Percentiles rank a stretch among this genome's conserved stretches.
Evolutionary conservation across 2,797 vertebrate genomes (phyloP).

Genomic region (Xenopus petersii): DNA sequence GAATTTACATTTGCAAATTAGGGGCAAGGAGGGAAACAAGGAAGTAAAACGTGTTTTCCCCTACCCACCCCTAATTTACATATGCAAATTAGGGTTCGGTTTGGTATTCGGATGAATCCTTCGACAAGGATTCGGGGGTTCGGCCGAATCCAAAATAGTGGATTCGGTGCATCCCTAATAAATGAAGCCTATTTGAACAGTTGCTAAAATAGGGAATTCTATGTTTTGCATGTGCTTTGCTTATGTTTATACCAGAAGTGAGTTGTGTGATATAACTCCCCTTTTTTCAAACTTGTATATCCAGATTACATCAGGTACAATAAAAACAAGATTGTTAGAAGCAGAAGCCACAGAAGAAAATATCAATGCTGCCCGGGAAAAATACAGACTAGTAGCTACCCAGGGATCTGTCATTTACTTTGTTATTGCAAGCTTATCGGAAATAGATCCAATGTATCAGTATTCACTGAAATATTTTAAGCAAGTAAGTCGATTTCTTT

Average conservation of each 20-base stretch:
- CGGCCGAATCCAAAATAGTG: too few species aligned
- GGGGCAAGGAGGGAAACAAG: too few species aligned
- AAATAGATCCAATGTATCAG: constrained; percentile 81
- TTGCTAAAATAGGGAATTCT: neutral
- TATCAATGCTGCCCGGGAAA: constrained; percentile 71
- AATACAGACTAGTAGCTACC: constrained; percentile 71
- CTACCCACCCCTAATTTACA: too few species aligned
- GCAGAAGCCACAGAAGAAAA: constrained; percentile 73
- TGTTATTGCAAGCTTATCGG: constrained; percentile 74
- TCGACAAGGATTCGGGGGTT: too few species aligned
- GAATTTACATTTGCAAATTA: too few species aligned
- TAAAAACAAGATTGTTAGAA: constrained; percentile 72
- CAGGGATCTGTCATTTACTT: constrained; percentile 78
- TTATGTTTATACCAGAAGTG: neutral
- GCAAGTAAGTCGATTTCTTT: constrained; percentile 56
- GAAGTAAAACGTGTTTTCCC: too few species aligned
- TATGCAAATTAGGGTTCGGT: too few species aligned
- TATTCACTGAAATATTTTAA: constrained; percentile 87
- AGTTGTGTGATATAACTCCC: neutral
- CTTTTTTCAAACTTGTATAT: constrained; percentile 31
- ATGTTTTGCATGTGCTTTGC: neutral
- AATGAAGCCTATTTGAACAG: too few species aligned
- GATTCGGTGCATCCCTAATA: too few species aligned
- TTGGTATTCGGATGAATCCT: too few species aligned
- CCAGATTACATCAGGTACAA: constrained; percentile 72